These are phyloP conservation scores for Philopedon plagiatum DNA, from an alignment of 2,888 invertebrate genomes.

Conservation along the genomic window DNA sequence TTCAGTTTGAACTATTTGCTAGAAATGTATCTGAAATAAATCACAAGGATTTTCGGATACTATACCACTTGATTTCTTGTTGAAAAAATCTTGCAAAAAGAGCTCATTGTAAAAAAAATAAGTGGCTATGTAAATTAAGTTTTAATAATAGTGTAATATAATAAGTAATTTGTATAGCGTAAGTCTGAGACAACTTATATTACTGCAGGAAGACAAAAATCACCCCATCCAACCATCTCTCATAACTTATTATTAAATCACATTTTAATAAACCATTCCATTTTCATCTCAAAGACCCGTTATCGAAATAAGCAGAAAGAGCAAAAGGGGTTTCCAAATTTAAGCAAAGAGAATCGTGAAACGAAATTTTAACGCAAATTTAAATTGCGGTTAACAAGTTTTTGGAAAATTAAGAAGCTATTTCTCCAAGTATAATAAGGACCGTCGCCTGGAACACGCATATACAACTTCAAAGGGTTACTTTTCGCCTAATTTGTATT, in stretches of 20 bases:
- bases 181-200: slow-evolving; percentile 17
- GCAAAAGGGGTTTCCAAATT: slow-evolving; percentile 30
- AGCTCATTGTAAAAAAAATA: too few relatives aligned
- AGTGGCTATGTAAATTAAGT: too few relatives aligned
- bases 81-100: too few relatives aligned
- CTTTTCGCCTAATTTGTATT: slow-evolving; percentile 48
- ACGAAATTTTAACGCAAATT: slow-evolving; percentile 65
- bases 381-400: slow-evolving; percentile 68
- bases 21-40: too few relatives aligned
- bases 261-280: slow-evolving; percentile 57
- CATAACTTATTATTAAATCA: slow-evolving; percentile 53
- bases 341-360: slow-evolving; percentile 39
- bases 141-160: too few relatives aligned
- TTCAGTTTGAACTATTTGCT: too few relatives aligned
- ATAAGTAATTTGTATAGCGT: background rate
- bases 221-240: slow-evolving; percentile 11
- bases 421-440: slow-evolving; percentile 62
- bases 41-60: too few relatives aligned
- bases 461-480: slow-evolving; percentile 49
- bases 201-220: slow-evolving; percentile 9
- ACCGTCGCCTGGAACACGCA: slow-evolving; percentile 30
- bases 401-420: slow-evolving; percentile 67
- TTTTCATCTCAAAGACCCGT: slow-evolving; percentile 55
- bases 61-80: too few relatives aligned
- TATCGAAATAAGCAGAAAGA: slow-evolving; percentile 46